Conservation (phyloP, 2,888 invertebrate species). For the Aelia acuminata region DNA sequence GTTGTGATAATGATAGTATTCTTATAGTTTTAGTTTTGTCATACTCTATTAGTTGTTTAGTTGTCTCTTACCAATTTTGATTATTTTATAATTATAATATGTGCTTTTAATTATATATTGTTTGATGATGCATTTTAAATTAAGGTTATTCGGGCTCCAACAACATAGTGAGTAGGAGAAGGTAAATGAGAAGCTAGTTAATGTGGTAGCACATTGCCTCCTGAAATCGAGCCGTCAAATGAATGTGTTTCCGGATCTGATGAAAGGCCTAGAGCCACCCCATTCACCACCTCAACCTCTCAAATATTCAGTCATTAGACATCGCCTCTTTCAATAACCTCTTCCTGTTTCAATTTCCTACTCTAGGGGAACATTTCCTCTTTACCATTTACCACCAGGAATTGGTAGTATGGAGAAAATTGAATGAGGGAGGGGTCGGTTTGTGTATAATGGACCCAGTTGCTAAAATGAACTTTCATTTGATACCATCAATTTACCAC, state of each 20-base stretch:
- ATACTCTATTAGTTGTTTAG: too few species aligned
- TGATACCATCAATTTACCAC: neutral
- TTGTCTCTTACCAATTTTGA: too few species aligned
- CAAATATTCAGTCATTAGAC: constrained; percentile 6
- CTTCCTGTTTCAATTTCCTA: constrained; percentile 11
- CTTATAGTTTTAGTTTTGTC: too few species aligned
- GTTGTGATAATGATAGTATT: too few species aligned
- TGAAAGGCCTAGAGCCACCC: neutral
- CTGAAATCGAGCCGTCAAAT: neutral
- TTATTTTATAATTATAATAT: too few species aligned
- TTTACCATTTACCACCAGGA: neutral
- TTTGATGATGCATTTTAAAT: neutral
- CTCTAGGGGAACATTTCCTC: neutral
- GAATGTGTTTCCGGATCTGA: neutral
- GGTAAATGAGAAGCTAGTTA: neutral
- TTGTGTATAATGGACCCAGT: neutral
- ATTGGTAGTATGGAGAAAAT: neutral
- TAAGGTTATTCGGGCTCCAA: neutral
- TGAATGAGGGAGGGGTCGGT: neutral
- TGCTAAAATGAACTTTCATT: neutral
- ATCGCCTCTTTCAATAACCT: constrained; percentile 6
- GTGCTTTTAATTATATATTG: too few species aligned
- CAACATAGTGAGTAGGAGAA: neutral
- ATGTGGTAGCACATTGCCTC: neutral
- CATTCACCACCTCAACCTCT: neutral